A percentile compares a stretch with the other conserved stretches of the same genome.
These are phyloP conservation scores for Varanus komodoensis DNA, from an alignment of 2,113 vertebrate species.

Conservation along the genomic window DNA sequence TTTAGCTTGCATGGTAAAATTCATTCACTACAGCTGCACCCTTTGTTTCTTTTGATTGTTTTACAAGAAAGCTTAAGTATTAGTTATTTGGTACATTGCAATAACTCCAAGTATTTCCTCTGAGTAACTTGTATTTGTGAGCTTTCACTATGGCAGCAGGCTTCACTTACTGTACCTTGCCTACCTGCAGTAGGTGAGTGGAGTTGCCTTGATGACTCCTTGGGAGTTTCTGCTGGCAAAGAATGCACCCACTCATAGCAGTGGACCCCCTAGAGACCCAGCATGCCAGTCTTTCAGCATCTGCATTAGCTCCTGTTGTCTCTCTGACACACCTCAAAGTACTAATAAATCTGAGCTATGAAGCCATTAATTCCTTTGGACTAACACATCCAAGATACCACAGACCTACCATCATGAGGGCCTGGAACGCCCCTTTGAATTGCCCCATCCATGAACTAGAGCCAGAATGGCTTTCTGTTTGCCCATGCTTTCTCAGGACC, in stretches of 20 bases:
- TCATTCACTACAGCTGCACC: background rate
- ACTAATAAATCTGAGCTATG: background rate
- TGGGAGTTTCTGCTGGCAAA: background rate
- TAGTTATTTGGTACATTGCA: background rate
- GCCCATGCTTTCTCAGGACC: background rate
- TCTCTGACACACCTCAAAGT: background rate
- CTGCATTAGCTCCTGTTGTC: background rate
- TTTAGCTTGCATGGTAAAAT: slow-evolving; percentile 17
- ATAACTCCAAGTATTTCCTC: background rate
- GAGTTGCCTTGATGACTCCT: slow-evolving; percentile 1
- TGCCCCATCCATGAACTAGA: background rate
- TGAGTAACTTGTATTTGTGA: background rate
- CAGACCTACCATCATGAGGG: background rate
- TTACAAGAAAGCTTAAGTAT: background rate
- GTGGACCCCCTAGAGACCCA: background rate
- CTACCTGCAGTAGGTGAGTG: background rate
- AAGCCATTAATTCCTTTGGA: background rate
- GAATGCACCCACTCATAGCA: background rate
- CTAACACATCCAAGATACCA: background rate
- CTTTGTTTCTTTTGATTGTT: background rate
- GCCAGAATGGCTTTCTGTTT: background rate
- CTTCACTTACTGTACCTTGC: background rate
- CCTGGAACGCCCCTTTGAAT: background rate
- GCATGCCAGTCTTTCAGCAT: background rate
- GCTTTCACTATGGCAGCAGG: background rate